These are phyloP conservation scores for Athene cunicularia DNA, from an alignment of 2,113 vertebrate genomes.

Conservation along the genomic window DNA sequence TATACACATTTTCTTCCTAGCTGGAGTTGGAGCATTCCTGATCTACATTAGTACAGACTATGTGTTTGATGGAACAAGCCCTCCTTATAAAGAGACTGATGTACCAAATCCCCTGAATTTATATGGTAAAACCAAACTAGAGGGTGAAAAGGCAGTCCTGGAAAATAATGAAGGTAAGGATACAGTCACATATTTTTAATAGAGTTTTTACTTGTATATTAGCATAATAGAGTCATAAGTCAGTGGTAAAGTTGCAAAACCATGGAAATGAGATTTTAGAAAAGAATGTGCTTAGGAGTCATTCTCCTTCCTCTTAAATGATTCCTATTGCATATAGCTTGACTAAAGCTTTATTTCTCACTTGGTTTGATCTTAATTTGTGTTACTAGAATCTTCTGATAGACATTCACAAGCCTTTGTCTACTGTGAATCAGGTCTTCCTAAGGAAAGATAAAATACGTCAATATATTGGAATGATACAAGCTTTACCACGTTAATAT, in stretches of 20 bases:
- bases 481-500: not conserved
- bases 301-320: not conserved
- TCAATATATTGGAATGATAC: not conserved
- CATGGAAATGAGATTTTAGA: not conserved
- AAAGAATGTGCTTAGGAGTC: not conserved
- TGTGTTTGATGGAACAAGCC: constrained; percentile 92
- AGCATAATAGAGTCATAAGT: not conserved
- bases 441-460: not conserved
- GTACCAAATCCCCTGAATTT: constrained; percentile 88
- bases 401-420: not conserved
- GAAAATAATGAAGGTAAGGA: constrained; percentile 87
- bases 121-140: constrained; percentile 93
- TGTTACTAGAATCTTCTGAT: not conserved
- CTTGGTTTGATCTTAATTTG: not conserved
- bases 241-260: not conserved
- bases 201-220: not conserved
- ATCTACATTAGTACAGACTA: constrained; percentile 97
- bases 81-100: constrained; percentile 92
- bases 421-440: not conserved
- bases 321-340: not conserved
- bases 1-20: constrained; percentile 44
- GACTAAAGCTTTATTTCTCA: not conserved
- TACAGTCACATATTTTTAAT: not conserved
- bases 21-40: constrained; percentile 82
- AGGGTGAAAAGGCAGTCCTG: constrained; percentile 89